Base-by-base conservation (phyloP, 1,140 invertebrate genomes). In the Trissolcus basalis region DNA sequence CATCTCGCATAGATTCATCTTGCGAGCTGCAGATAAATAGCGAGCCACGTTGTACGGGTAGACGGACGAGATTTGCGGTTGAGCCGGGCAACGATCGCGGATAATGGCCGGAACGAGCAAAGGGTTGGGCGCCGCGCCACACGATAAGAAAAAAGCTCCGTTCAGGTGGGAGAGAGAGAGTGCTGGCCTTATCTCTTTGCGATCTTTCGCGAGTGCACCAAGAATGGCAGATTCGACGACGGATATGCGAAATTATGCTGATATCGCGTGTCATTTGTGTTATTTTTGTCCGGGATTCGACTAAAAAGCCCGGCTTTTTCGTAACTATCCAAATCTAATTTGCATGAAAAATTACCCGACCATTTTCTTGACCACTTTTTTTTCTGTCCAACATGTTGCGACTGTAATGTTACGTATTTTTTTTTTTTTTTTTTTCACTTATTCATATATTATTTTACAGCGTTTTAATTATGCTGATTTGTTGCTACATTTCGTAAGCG, bases 121-220 rank as follows among this genome's bases (percentile, higher is more conserved):
- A 55, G 70, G 78, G 67, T 65, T 50, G 71, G 74, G 65, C 54
- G 74, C 54, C 39, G 60, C 45, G 51, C 59, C 16, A 43, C 19
- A 27, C 69, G 75, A 73, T 78, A 78, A 78, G 75, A 60, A 78
- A 72, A 77, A 79, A 75, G 69, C 59, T 27, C 19, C 19, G 19
- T 27, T 6, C 2, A 27, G 19, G 41, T 50, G 43, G 51, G 70
- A 51, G 74, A 41, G 67, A 63, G 77, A 63, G 59, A 56, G 54
- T 63, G 76, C 58, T 69, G 65, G 35, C 60, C 74, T 82, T 83
- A 87, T 86, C 84, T 86, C 68, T 82, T 80, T 80, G 72, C 78
- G 80, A 86, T 86, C 86, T 86, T 80, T 80, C 79, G 84, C 81
- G 83, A 85, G 81, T 85, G 81, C 83, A 80, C 81, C 81, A 83